These are phyloP conservation scores for Arnoldichthys spilopterus DNA, from an alignment of 2,797 vertebrate species.

Conservation along the genomic window DNA sequence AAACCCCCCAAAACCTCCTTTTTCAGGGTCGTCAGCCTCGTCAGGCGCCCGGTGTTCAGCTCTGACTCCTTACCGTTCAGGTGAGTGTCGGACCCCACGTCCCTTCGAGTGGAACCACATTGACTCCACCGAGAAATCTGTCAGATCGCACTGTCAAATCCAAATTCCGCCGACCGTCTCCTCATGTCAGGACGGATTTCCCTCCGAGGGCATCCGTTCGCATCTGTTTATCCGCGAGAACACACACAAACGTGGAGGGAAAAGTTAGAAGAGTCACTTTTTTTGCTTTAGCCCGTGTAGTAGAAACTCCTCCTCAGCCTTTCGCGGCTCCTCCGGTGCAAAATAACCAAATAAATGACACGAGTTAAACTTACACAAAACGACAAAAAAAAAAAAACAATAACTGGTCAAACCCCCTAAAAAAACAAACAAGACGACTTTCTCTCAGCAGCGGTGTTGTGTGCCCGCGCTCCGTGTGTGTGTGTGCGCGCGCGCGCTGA, in stretches of 20 bases:
- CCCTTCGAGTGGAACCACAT: constrained; percentile 81
- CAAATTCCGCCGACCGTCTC: background rate
- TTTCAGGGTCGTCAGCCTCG: no score
- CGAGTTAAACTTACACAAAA: no score
- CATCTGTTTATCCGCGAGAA: constrained; percentile 16
- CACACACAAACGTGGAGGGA: no score
- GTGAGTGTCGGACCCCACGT: constrained; percentile 83
- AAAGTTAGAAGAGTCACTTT: background rate
- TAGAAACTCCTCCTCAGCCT: constrained; percentile 5
- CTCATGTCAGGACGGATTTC: background rate
- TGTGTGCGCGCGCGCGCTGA: no score
- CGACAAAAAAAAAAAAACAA: no score
- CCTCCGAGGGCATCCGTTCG: background rate
- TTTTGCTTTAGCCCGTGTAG: no score
- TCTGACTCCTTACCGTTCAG: constrained; percentile 60
- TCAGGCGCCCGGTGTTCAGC: no score
- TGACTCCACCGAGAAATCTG: constrained; percentile 66
- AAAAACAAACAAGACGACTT: no score
- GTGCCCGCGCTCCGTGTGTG: constrained; percentile 15
- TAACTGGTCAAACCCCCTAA: no score
- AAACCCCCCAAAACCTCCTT: no score
- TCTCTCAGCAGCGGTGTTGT: no score
- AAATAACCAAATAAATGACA: no score
- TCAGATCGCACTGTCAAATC: background rate
- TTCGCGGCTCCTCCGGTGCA: background rate